Percentiles rank a stretch among this genome's conserved stretches.
Conservation (phyloP, 2,113 vertebrate genomes). For the Anoplopoma fimbria region DNA sequence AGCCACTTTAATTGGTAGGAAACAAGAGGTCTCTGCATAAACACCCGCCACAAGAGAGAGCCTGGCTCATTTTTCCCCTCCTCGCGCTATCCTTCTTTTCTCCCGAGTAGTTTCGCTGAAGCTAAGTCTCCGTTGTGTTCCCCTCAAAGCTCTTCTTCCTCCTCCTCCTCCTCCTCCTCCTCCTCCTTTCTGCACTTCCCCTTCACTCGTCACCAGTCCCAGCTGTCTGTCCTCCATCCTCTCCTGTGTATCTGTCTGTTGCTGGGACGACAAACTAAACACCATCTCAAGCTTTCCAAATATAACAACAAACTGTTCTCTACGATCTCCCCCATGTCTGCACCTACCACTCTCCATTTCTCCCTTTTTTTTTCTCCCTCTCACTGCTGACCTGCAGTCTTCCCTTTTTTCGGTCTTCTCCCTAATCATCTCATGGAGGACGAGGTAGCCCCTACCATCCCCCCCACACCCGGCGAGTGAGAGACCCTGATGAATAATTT, state of each 20-base stretch:
- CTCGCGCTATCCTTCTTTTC: constrained; percentile 30
- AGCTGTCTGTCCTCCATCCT: constrained; percentile 67
- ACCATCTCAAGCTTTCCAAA: constrained; percentile 74
- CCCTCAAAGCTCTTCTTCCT: constrained; percentile 38
- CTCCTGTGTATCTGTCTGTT: constrained; percentile 71
- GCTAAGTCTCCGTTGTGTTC: constrained; percentile 41
- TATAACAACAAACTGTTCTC: constrained; percentile 66
- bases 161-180: constrained; percentile 35
- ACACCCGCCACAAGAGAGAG: constrained; percentile 71
- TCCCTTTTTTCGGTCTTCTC: constrained; percentile 66
- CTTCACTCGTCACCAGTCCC: constrained; percentile 65
- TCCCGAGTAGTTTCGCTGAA: constrained; percentile 57
- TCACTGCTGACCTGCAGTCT: constrained; percentile 40
- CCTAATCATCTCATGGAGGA: constrained; percentile 76
- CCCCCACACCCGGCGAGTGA: constrained; percentile 60
- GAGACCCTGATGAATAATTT: constrained; percentile 84
- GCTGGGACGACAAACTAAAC: constrained; percentile 74
- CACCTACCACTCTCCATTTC: constrained; percentile 47
- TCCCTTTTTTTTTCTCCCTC: not conserved
- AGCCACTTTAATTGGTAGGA: constrained; percentile 75
- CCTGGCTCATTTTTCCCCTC: constrained; percentile 62
- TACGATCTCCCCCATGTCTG: constrained; percentile 39
- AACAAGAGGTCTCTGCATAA: constrained; percentile 77
- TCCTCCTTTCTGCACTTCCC: constrained; percentile 43
- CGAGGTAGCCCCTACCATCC: constrained; percentile 74